Percentiles rank a stretch among this genome's conserved stretches.
Conservation (phyloP, 1,140 invertebrate genomes). For the Bombus soroeensis region DNA sequence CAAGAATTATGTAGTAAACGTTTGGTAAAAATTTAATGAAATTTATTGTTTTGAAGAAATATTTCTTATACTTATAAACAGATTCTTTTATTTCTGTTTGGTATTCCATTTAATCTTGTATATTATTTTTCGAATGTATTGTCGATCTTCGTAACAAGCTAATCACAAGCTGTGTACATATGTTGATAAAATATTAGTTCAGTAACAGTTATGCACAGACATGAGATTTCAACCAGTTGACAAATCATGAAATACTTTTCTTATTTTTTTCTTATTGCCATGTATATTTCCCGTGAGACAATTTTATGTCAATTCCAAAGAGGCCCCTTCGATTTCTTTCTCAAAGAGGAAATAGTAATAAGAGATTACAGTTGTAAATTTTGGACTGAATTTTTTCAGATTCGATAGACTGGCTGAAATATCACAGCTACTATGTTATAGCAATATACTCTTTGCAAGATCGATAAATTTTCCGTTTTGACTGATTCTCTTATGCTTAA, state of each 20-base stretch:
- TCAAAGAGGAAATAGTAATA: neutral
- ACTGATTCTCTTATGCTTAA: conserved; percentile 26
- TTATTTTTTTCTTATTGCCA: no score
- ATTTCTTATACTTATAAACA: neutral
- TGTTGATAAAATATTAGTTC: conserved; percentile 20
- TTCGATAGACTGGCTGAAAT: conserved; percentile 11
- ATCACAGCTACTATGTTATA: neutral
- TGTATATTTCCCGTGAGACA: neutral
- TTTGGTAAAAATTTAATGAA: neutral
- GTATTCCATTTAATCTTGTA: neutral
- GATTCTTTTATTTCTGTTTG: neutral
- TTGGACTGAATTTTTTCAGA: neutral
- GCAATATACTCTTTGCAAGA: neutral
- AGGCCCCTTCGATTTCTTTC: neutral
- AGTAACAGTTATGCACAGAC: neutral
- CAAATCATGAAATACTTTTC: neutral
- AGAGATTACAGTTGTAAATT: neutral
- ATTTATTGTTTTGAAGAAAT: neutral
- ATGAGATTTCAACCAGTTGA: conserved; percentile 38
- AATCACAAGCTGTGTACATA: neutral
- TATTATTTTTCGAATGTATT: neutral
- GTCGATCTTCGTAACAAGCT: neutral
- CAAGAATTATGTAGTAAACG: conserved; percentile 6
- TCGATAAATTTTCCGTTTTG: neutral
- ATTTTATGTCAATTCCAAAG: neutral